Percentiles rank a stretch among this genome's conserved stretches.
Conservation (phyloP, 2,888 invertebrate species). For the Dendrolimus pini region DNA sequence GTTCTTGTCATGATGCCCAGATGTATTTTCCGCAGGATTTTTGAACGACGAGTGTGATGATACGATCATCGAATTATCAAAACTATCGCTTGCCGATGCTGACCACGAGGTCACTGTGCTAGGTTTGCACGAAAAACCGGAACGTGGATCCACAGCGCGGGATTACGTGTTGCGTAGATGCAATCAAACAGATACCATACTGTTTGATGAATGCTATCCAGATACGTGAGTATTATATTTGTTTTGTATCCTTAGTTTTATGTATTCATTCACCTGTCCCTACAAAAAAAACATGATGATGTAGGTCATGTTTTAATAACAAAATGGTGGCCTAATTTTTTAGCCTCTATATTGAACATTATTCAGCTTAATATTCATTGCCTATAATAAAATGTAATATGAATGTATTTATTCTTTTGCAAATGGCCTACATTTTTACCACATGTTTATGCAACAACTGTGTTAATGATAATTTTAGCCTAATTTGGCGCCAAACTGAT, state of each 20-base stretch:
- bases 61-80: constrained; percentile 72
- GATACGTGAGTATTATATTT: constrained; percentile 69
- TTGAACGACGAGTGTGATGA: constrained; percentile 75
- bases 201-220: constrained; percentile 82
- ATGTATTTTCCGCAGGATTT: constrained; percentile 58
- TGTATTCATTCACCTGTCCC: constrained; percentile 3
- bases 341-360: not conserved
- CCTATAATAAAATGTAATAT: not conserved
- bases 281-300: constrained; percentile 15
- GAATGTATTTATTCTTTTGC: not conserved
- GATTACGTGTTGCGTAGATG: constrained; percentile 80
- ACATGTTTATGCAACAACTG: not conserved
- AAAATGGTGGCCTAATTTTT: constrained; percentile 31
- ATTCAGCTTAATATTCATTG: not conserved
- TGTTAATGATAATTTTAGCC: not conserved
- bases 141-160: constrained; percentile 51
- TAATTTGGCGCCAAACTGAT: not conserved
- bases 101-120: constrained; percentile 60
- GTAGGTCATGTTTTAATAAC: constrained; percentile 33
- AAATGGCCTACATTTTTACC: not conserved
- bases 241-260: not conserved
- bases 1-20: constrained; percentile 24
- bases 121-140: constrained; percentile 58
- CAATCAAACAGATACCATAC: constrained; percentile 77
- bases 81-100: constrained; percentile 67